phyloP scores from a whole-genome alignment of 2,888 invertebrate species.

The Andrena dorsata region DNA sequence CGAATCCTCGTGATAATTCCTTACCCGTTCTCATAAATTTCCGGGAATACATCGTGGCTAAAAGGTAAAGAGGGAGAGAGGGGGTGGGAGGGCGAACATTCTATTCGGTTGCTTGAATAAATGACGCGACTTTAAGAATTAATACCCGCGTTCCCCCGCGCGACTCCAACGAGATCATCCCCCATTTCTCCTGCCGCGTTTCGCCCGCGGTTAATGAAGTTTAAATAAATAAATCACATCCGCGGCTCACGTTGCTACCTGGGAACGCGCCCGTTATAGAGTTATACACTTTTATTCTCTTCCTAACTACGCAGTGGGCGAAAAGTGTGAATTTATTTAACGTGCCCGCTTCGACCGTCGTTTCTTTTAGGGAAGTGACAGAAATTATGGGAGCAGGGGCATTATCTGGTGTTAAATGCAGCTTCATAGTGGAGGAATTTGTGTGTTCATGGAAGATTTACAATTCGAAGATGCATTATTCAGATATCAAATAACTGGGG shows the following conservation, averaged over 20 bases:
- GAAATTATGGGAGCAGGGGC: too few species aligned
- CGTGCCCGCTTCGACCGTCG: too few species aligned
- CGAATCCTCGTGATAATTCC: slow-evolving; percentile 38
- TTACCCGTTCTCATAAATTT: slow-evolving; percentile 40
- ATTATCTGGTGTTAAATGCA: too few species aligned
- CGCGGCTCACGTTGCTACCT: background rate
- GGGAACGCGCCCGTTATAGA: background rate
- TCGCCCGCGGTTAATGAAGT: slow-evolving; percentile 13
- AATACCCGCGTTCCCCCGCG: slow-evolving; percentile 16
- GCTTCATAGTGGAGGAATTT: too few species aligned
- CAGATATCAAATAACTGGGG: background rate
- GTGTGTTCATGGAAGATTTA: too few species aligned
- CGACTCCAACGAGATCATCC: slow-evolving; percentile 1
- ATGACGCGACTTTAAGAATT: slow-evolving; percentile 44
- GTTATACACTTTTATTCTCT: background rate
- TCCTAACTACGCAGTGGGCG: background rate
- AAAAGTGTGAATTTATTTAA: too few species aligned
- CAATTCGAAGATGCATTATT: background rate
- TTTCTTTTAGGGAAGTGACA: too few species aligned
- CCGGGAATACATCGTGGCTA: background rate
- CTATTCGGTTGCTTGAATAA: slow-evolving; percentile 29
- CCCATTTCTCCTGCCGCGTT: background rate
- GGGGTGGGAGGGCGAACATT: background rate
- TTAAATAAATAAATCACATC: slow-evolving; percentile 27
- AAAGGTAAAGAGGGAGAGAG: too few species aligned